Evolutionary conservation across 2,113 vertebrate species (phyloP).

Genomic region (Crypturellus undulatus): DNA sequence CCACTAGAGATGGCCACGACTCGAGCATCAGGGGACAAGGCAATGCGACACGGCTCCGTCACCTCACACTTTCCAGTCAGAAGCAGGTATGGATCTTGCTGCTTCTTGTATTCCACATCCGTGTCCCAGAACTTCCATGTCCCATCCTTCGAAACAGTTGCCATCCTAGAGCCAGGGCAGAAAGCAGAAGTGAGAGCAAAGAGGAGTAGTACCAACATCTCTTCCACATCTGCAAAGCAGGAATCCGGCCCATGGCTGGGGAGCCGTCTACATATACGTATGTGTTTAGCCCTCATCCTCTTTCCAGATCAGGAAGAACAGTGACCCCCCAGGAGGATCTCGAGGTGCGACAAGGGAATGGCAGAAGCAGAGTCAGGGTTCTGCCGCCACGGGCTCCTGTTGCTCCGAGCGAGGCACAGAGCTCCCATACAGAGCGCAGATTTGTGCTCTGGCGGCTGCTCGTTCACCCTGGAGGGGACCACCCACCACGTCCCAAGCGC

Average conservation of each 20-base stretch:
- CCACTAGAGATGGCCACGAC: constrained; percentile 84
- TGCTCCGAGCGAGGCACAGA: accelerated
- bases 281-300: accelerated
- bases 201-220: too few species aligned
- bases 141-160: constrained; percentile 90
- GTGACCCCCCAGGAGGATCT: neutral
- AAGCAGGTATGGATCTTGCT: constrained; percentile 94
- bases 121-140: constrained; percentile 98
- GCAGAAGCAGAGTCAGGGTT: accelerated
- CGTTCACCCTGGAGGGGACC: neutral
- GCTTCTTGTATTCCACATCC: constrained; percentile 93
- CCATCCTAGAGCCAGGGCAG: constrained; percentile 84
- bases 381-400: neutral
- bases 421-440: accelerated
- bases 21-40: constrained; percentile 88
- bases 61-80: constrained; percentile 82
- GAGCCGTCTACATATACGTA: too few species aligned
- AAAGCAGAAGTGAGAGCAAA: accelerated
- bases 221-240: too few species aligned
- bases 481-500: accelerated
- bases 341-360: accelerated
- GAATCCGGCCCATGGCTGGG: neutral
- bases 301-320: accelerated
- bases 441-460: neutral
- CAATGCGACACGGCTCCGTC: constrained; percentile 77